Conservation (phyloP, 2,888 invertebrate species). For the Ormyrus thymus region DNA sequence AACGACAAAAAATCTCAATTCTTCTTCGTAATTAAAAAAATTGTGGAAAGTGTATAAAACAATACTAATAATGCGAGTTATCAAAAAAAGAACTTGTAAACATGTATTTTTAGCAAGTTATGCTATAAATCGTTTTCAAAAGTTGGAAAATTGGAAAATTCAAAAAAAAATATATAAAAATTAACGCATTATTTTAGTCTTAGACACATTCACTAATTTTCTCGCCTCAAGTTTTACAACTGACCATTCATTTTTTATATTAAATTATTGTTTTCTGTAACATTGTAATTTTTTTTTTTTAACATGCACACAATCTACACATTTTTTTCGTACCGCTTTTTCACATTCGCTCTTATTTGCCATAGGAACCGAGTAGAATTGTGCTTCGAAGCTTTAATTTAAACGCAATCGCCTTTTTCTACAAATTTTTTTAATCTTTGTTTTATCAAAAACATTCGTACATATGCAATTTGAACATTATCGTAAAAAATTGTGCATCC, state of each 20-base stretch:
- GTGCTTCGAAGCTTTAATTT: conserved; percentile 43
- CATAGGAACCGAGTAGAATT: conserved; percentile 68
- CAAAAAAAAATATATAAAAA: conserved; percentile 27
- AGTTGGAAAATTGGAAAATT: conserved; percentile 21
- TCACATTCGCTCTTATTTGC: conserved; percentile 58
- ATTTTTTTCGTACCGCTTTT: conserved; percentile 51
- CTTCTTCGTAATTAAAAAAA: conserved; percentile 47
- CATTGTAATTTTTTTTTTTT: conserved; percentile 49
- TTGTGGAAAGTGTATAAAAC: conserved; percentile 47
- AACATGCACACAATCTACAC: conserved; percentile 53
- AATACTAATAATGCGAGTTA: conserved; percentile 35
- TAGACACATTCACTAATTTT: conserved; percentile 47
- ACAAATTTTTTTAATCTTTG: conserved; percentile 49
- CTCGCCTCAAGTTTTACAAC: conserved; percentile 48
- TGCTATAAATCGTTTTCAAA: conserved; percentile 28
- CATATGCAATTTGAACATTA: conserved; percentile 40
- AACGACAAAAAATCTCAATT: conserved; percentile 49
- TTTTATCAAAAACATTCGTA: conserved; percentile 38
- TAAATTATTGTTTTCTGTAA: conserved; percentile 52
- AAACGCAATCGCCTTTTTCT: conserved; percentile 33
- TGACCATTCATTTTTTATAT: conserved; percentile 47
- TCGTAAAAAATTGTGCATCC: conserved; percentile 39
- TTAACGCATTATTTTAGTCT: conserved; percentile 45
- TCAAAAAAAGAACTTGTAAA: conserved; percentile 16
- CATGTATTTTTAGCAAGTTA: not conserved